Evolutionary conservation across 2,797 vertebrate species (phyloP), one percentile per base, ranked within the genome.

Genomic region (Hippopotamyrus pictus): DNA sequence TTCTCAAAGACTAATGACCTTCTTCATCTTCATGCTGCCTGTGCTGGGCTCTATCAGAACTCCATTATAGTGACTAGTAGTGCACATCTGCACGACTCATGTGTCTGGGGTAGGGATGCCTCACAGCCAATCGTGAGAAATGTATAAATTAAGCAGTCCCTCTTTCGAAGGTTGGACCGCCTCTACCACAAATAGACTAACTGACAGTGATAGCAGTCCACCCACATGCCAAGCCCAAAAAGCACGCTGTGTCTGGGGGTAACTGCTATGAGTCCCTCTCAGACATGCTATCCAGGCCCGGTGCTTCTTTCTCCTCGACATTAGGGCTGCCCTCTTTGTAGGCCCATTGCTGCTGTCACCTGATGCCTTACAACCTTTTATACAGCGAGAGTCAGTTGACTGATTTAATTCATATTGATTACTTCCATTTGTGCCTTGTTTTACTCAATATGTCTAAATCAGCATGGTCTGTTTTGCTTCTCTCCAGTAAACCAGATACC

Each of bases 401-500:
- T 82, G 19, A 82, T 82, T 22, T 82, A 46, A 82, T 82, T 46
- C 76, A 82, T 46, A 82, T 82, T 46, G 76, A 82, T 82, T 46
- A 46, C 37, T 22, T 82, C 76, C 41, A 46, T 22, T 82, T 82
- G 76, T 17, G 29, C 41, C 76, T 82, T 82, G 76, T 82, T 82
- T 46, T 46, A 41, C 41, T 44, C 73, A 79, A 44, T 73, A 73
- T 46, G 76, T 82, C 76, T 82, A 82, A 82, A 82, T 82, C 41
- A 44, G 76, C 76, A 44, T 46, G 76, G 17, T 46, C 76, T 82
- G 76, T 82, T 82, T 82, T 82, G 76, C 17, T 44, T 82, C 76
- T 79, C 73, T 46, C 37, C 76, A 82, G 76, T 82, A 82, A 82
- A 82, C 76, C 41, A 82, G 76, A 82, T 82, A 82, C 76, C 76